Conservation (phyloP, 2,113 vertebrate species). For the Argyrosomus japonicus region DNA sequence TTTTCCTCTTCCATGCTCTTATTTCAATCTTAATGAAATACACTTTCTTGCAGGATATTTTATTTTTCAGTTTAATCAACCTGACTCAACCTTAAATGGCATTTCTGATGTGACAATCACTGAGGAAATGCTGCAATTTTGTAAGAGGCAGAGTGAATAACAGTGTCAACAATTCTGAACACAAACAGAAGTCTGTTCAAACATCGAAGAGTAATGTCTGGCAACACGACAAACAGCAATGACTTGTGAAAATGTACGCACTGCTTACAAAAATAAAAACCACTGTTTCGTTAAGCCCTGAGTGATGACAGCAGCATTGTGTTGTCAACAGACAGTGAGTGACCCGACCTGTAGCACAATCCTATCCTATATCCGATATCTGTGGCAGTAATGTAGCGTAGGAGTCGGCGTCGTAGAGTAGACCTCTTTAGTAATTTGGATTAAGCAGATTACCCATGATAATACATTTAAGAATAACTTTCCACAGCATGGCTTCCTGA, state of each 20-base stretch:
- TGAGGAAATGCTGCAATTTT: neutral
- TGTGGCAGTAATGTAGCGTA: constrained; percentile 42
- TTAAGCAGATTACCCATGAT: constrained; percentile 81
- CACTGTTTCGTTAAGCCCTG: constrained; percentile 7
- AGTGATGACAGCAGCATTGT: constrained; percentile 14
- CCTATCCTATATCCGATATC: constrained; percentile 35
- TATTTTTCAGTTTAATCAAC: neutral
- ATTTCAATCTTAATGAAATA: neutral
- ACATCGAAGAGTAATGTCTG: neutral
- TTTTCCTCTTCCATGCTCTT: neutral
- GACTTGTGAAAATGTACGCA: neutral
- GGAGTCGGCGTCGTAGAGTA: constrained; percentile 57
- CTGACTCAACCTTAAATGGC: neutral
- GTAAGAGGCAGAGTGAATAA: neutral
- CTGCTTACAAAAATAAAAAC: constrained; percentile 15
- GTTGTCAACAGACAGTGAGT: constrained; percentile 19
- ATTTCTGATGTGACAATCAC: neutral
- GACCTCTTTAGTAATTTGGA: constrained; percentile 75
- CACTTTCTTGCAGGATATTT: neutral
- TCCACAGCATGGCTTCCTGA: constrained; percentile 64
- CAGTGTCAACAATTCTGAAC: neutral
- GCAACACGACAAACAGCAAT: neutral
- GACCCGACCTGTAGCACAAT: constrained; percentile 39
- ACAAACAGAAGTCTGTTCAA: neutral
- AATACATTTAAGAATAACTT: constrained; percentile 81